Evolutionary conservation across 2,797 vertebrate genomes (phyloP), one percentile per base, ranked within the genome.

Genomic region (Platyrinchus mystaceus): DNA sequence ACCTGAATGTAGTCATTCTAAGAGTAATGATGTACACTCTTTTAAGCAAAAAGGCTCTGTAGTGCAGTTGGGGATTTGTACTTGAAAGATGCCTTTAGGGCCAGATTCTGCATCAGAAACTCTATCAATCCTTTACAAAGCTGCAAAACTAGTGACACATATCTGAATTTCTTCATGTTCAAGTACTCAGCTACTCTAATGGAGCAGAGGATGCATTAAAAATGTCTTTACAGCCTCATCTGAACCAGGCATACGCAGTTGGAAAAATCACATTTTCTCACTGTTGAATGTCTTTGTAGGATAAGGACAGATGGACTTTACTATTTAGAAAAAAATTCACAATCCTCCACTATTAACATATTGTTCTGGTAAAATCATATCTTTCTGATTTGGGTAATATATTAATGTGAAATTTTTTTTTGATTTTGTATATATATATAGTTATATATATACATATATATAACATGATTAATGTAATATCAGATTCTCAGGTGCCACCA

Each of bases 41-140:
- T 71, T 52, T 53, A 59, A 56, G 47, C 17, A 76, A 84, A 92
- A 85, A 43, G 14, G 44, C 24, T 89, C 47, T 12, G 2, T 16
- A 12, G 26, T 15, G 24, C 24, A 63, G 18, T 0, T 70, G 21
- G 73, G 63, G 62, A 79, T 94, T 93, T 94, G 64, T 70, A 67
- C 14, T 92, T 79, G n/a, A 59, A 88, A 79, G 47, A 46, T 82
- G 87, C 93, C 79, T 86, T 84, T 84, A 94, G 82, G 87, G 73
- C 16, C 56, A 21, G n/a, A 70, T 84, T 83, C 80, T 77, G 37
- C 63, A 73, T 76, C 76, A 96, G 76, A 86, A 86, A 62, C 26
- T 26, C 3, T 26, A 79, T 78, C 1, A 52, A 84, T 81, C 52
- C 69, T 64, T 75, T 75, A 82, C 71, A 93, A 93, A 96, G 67